Base-by-base conservation (phyloP, 2,888 invertebrate species). In the Plebejus anna region DNA sequence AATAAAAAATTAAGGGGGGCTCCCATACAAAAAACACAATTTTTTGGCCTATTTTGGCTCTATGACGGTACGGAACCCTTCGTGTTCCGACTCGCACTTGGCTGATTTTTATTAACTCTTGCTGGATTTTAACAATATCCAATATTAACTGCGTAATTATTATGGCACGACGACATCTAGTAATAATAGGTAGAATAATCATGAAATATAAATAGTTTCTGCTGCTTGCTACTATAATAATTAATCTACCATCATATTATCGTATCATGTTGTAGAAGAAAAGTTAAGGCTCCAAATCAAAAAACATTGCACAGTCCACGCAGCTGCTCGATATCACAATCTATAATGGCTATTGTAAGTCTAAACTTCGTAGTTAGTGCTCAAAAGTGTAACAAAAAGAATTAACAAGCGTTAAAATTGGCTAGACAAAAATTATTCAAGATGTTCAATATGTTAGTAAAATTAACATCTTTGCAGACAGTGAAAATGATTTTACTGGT, bases 381-480 rank as follows among this genome's bases (percentile, higher is more conserved):
- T 61, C 9, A 61, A 28, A 61, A 61, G 7, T 4, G 55, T 55
- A 16, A 13, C 51, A 9, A 3, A 51, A 13, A 51, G 51, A 13
- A 51, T 51, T 51, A 51, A 11, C 13, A 59, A 59, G 22, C 22
- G 0, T 59, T 6, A n/a, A 59, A 59, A 4, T 59, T 59, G n/a
- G 6, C 2, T 59, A n/a, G 59, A 7, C 13, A 1, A n/a, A 59
- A 22, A 59, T 59, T 59, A 22, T 59, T 59, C 13, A 2, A 7
- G 1, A 59, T 22, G 6, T 59, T 16, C 16, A 47, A 47, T 47
- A 16, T 28, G 9, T 1, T 4, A 66, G 3, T 66, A 36, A 66
- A 32, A 66, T 66, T 66, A 66, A 66, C 66, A 32, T 32, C 13
- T 66, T 66, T 66, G 32, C 66, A 66, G 66, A 66, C 1, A 32